A percentile compares a stretch with the other conserved stretches of the same genome.
Conservation (phyloP, 2,113 vertebrate genomes). For the Verasper variegatus region DNA sequence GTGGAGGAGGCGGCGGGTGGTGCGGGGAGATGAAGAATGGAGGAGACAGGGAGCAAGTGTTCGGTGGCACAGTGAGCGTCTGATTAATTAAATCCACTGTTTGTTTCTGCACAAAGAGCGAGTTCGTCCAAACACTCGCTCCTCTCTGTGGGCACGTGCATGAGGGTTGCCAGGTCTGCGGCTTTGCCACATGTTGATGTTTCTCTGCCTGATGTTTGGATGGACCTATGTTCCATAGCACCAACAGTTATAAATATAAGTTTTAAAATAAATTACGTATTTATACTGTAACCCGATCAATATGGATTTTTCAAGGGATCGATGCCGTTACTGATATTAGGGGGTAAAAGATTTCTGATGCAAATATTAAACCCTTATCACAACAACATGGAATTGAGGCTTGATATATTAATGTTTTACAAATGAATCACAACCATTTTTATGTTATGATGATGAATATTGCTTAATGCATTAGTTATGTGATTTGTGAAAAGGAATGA, state of each 20-base stretch:
- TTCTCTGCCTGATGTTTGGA: background rate
- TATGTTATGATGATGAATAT: too few relatives aligned
- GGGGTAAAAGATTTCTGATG: too few relatives aligned
- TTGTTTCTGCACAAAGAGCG: conserved; percentile 48
- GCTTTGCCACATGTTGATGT: background rate
- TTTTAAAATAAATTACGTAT: too few relatives aligned
- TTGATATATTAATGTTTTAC: too few relatives aligned
- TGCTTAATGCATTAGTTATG: too few relatives aligned
- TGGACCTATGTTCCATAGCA: background rate
- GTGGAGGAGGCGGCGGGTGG: conserved; percentile 30
- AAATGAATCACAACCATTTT: too few relatives aligned
- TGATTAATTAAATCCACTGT: conserved; percentile 74
- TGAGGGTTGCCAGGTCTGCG: background rate
- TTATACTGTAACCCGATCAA: too few relatives aligned
- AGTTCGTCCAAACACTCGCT: conserved; percentile 44
- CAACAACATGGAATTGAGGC: too few relatives aligned
- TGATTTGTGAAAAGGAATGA: too few relatives aligned
- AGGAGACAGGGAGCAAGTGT: conserved; percentile 68
- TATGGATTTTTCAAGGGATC: too few relatives aligned
- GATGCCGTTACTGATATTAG: too few relatives aligned
- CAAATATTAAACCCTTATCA: too few relatives aligned
- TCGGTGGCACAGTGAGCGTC: conserved; percentile 61
- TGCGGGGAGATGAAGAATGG: conserved; percentile 47
- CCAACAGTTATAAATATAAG: background rate
- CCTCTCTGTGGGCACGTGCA: conserved; percentile 22